Base-by-base conservation (phyloP, 2,888 invertebrate genomes). In the Drosophila eohydei region DNA sequence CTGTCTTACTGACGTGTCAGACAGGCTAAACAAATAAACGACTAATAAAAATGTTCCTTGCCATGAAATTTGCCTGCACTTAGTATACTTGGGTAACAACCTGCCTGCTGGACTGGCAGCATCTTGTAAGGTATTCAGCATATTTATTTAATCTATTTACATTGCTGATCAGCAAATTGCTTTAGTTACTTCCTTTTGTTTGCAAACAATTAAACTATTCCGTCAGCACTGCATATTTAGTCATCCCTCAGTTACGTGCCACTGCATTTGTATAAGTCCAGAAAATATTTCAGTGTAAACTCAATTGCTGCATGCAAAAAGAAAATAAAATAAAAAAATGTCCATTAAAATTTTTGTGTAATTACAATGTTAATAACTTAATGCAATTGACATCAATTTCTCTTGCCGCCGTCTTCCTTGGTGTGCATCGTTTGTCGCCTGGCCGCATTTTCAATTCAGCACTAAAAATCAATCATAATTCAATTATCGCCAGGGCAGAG, bases 331-430 rank as follows among this genome's bases (percentile, higher is more conserved):
- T 32, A n/a, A 40, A 34, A 85, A 85, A 83, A 80, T 84, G 62
- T 81, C 85, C 85, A 88, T 81, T 84, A 76, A 74, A 72, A 79
- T 61, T 62, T 59, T 68, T 28, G 56, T 76, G 75, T 66, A 84
- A 84, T 84, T 84, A 79, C 89, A 88, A 81, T 70, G 71, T 84
- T 84, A 89, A 83, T 83, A 87, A 73, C 87, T 83, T 87, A 83
- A 84, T 88, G 84, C 67, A 84, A 84, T 84, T 84, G 84, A 67
- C 89, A 76, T 71, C 76, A 83, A 76, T 88, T 89, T 74, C 70
- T 76, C 54, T 57, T 46, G 61, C 51, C 58, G 48, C 40, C 43
- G 30, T 56, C 41, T 46, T 51, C 62, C 32, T 62, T 28, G 40
- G 14, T 28, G 21, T 52, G 26, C 54, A 28, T 16, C 46, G n/a